Conservation (phyloP, 2,888 invertebrate genomes). For the Cheilosia urbana region DNA sequence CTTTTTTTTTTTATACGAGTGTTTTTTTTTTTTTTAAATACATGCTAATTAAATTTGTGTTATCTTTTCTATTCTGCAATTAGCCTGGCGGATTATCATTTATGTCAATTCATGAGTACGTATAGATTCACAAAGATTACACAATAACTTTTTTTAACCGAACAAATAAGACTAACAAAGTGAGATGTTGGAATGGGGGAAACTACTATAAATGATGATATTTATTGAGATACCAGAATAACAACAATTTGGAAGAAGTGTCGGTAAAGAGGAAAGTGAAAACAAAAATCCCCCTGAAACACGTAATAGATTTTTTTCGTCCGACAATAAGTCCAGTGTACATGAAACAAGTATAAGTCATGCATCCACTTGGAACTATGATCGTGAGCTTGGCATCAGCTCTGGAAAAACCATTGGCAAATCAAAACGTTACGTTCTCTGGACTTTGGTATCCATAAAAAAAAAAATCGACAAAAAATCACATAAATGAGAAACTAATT, state of each 20-base stretch:
- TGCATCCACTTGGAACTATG: not conserved
- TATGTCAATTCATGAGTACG: conserved; percentile 32
- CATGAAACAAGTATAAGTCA: not conserved
- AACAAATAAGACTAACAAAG: conserved; percentile 15
- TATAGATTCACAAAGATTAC: conserved; percentile 4
- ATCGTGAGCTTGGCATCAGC: conserved; percentile 8
- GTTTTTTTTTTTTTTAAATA: conserved; percentile 7
- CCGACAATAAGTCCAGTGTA: not conserved
- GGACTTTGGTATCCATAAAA: not conserved
- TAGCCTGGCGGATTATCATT: conserved; percentile 26
- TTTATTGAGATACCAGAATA: not conserved
- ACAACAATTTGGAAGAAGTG: conserved; percentile 20
- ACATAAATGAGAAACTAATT: not conserved
- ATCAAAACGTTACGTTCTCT: not conserved
- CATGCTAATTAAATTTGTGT: conserved; percentile 56
- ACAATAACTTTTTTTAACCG: conserved; percentile 6
- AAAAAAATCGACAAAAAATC: not conserved
- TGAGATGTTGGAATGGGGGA: no score
- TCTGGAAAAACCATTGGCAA: conserved; percentile 4
- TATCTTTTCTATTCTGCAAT: conserved; percentile 25
- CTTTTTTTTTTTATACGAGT: not conserved
- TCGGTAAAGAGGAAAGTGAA: not conserved
- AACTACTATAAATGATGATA: no score
- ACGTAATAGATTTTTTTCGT: conserved; percentile 10
- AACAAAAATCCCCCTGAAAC: not conserved